These are phyloP conservation scores for Daphoenositta chrysoptera DNA, from an alignment of 2,113 vertebrate species.

Conservation along the genomic window DNA sequence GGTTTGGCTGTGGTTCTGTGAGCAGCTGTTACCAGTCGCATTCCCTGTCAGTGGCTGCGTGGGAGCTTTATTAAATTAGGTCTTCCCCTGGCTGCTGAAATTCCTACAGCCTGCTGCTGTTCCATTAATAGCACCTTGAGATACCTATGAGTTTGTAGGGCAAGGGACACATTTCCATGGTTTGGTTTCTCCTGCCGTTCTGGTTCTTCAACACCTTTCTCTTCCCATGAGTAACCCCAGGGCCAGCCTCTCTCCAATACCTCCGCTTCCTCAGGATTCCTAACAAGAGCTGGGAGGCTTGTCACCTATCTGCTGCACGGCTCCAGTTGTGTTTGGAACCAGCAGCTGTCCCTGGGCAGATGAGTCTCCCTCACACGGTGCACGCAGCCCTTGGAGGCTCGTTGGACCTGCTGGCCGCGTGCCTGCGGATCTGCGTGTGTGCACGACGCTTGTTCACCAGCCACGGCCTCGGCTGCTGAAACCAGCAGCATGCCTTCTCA, in stretches of 20 bases:
- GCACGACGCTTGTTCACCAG: background rate
- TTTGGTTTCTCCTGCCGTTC: conserved; percentile 43
- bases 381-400: accelerated
- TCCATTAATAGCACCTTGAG: conserved; percentile 15
- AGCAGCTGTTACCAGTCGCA: background rate
- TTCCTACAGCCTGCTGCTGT: background rate
- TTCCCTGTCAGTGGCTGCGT: background rate
- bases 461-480: background rate
- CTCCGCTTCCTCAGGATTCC: background rate
- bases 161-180: background rate
- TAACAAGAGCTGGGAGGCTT: background rate
- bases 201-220: conserved; percentile 33
- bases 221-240: background rate
- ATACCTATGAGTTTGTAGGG: background rate
- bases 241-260: background rate
- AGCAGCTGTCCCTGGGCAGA: background rate
- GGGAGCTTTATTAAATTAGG: background rate
- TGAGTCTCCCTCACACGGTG: background rate
- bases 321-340: background rate
- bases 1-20: background rate
- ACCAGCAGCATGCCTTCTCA: background rate
- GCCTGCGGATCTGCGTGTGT: background rate
- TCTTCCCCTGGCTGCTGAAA: background rate
- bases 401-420: background rate
- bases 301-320: background rate